phyloP scores from a whole-genome alignment of 2,797 vertebrate species.

The Momotus momota region DNA sequence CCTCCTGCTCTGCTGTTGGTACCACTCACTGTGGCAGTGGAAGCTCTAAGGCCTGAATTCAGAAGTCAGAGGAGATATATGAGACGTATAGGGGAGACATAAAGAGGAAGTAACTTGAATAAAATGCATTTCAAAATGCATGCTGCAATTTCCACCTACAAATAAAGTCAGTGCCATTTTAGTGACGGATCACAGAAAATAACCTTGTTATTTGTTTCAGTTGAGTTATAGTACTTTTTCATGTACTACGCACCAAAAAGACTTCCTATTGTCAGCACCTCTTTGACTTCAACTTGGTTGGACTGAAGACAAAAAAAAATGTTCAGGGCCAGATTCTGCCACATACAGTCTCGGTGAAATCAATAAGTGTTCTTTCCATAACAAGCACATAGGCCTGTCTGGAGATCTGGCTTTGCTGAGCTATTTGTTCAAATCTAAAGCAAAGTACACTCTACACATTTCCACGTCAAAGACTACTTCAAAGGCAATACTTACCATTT shows the following conservation, averaged over 20 bases:
- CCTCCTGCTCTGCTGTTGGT: not conserved
- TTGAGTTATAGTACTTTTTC: slow-evolving; percentile 18
- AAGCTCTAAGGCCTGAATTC: not conserved
- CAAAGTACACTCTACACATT: not conserved
- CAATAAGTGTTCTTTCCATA: not conserved
- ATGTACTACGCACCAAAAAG: not conserved
- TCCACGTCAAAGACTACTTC: slow-evolving; percentile 50
- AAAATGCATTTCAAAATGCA: slow-evolving; percentile 16
- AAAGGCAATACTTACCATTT: slow-evolving; percentile 45
- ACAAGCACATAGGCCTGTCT: not conserved
- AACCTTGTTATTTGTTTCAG: not conserved
- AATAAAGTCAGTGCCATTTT: not conserved
- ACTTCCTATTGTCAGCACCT: slow-evolving; percentile 40
- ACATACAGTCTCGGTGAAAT: not conserved
- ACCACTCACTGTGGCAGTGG: not conserved
- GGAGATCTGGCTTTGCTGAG: slow-evolving; percentile 5
- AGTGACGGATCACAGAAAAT: not conserved
- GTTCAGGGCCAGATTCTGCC: not conserved
- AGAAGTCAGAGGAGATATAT: not conserved
- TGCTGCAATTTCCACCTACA: slow-evolving; percentile 30
- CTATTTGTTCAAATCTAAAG: not conserved
- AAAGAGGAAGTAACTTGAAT: not conserved
- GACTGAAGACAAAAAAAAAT: not conserved
- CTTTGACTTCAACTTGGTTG: not conserved
- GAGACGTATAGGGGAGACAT: not conserved